These are phyloP conservation scores for Papilio polyxenes DNA, from an alignment of 1,140 invertebrate species.

Conservation along the genomic window DNA sequence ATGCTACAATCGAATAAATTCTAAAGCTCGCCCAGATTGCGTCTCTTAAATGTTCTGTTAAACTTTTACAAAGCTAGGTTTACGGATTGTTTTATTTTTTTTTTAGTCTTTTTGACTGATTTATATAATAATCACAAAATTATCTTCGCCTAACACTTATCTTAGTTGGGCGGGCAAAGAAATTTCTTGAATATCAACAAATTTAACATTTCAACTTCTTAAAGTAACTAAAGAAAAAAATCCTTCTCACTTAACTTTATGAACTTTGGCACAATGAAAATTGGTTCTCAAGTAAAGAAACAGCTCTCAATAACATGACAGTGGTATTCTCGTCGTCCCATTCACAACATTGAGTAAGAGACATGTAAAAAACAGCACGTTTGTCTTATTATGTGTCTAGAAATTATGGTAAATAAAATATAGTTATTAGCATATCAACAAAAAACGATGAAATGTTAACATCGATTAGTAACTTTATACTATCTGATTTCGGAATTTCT, in stretches of 20 bases:
- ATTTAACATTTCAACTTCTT: too few species aligned
- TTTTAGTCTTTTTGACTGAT: neutral
- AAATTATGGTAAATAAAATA: neutral
- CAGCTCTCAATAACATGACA: too few species aligned
- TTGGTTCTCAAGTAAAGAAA: too few species aligned
- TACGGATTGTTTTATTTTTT: neutral
- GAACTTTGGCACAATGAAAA: too few species aligned
- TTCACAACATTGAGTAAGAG: too few species aligned
- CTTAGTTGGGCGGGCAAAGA: too few species aligned
- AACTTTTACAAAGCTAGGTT: neutral
- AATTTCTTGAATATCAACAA: too few species aligned
- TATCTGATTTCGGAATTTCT: neutral
- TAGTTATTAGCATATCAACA: neutral
- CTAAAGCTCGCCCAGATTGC: constrained; percentile 15
- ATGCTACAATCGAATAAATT: constrained; percentile 22
- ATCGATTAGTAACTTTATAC: neutral
- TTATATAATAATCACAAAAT: neutral
- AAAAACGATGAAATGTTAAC: neutral
- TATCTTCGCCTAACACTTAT: too few species aligned
- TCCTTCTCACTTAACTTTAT: too few species aligned
- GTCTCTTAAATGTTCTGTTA: constrained; percentile 19
- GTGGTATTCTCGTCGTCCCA: too few species aligned
- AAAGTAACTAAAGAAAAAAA: too few species aligned
- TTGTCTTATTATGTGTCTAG: neutral
- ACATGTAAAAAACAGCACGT: too few species aligned